Conservation (phyloP, 2,113 vertebrate genomes). For the Hippocampus mohnikei region DNA sequence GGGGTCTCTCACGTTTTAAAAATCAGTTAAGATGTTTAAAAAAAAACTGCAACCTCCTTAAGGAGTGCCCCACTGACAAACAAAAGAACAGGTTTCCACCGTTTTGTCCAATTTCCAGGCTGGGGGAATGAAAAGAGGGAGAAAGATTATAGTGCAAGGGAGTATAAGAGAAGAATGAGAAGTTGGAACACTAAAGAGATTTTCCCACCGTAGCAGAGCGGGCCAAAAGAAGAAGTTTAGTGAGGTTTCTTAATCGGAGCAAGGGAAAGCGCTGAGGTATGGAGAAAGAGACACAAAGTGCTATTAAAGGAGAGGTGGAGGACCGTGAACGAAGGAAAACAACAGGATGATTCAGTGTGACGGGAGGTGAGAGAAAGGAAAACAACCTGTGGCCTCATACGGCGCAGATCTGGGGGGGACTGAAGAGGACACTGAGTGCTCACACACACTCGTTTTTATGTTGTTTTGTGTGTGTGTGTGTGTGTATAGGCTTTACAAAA, state of each 20-base stretch:
- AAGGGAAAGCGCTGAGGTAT: constrained; percentile 49
- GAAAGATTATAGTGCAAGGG: constrained; percentile 16
- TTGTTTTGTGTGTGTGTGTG: too few relatives aligned
- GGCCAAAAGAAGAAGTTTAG: constrained; percentile 36
- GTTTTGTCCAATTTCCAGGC: constrained; percentile 2
- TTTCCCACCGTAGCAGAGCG: constrained; percentile 47
- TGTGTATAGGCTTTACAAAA: constrained; percentile 6
- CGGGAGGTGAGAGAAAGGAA: constrained; percentile 40
- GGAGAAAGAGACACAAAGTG: constrained; percentile 52
- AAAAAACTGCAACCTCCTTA: background rate
- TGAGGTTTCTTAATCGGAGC: constrained; percentile 48
- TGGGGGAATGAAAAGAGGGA: constrained; percentile 15
- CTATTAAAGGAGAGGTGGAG: constrained; percentile 51
- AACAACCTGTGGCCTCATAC: constrained; percentile 59
- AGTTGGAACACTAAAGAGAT: constrained; percentile 40
- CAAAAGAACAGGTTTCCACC: constrained; percentile 24
- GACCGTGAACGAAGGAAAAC: constrained; percentile 51
- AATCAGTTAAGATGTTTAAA: background rate
- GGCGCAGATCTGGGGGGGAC: constrained; percentile 42
- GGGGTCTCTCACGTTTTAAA: background rate
- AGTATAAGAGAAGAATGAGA: constrained; percentile 18
- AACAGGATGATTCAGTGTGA: constrained; percentile 62
- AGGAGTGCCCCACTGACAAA: constrained; percentile 19
- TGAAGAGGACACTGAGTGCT: constrained; percentile 16
- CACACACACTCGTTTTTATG: constrained; percentile 1